phyloP scores from a whole-genome alignment of 2,113 vertebrate genomes.

The Lamprotornis superbus region DNA sequence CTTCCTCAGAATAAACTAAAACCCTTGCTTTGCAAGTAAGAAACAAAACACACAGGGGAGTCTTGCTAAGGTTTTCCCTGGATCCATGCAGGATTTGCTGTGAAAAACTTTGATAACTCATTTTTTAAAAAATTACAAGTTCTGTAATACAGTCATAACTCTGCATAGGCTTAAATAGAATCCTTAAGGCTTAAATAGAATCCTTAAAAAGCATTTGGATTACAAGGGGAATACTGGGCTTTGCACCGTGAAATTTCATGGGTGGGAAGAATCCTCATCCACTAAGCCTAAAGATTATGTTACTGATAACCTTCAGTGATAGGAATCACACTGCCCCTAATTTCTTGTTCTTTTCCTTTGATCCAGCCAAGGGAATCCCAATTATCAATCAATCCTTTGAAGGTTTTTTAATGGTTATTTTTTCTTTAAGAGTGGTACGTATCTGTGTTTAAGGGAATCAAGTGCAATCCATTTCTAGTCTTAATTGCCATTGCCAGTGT shows the following conservation, averaged over 20 bases:
- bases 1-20: not conserved
- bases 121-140: not conserved
- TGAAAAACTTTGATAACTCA: not conserved
- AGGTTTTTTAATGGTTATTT: not conserved
- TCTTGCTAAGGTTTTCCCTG: not conserved
- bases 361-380: not conserved
- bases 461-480: constrained; percentile 46
- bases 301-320: not conserved
- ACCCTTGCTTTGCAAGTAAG: not conserved
- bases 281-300: not conserved
- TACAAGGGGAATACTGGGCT: not conserved
- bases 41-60: not conserved
- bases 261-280: not conserved
- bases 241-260: not conserved
- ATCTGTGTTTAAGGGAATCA: constrained; percentile 16
- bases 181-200: not conserved
- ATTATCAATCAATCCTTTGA: not conserved
- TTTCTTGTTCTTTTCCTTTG: not conserved
- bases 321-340: not conserved
- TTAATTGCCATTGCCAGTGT: constrained; percentile 9
- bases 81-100: not conserved
- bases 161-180: not conserved
- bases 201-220: not conserved
- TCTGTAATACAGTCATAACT: not conserved
- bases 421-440: not conserved